Evolutionary conservation across 2,888 invertebrate genomes (phyloP).

Genomic region (Pandemis corylana): DNA sequence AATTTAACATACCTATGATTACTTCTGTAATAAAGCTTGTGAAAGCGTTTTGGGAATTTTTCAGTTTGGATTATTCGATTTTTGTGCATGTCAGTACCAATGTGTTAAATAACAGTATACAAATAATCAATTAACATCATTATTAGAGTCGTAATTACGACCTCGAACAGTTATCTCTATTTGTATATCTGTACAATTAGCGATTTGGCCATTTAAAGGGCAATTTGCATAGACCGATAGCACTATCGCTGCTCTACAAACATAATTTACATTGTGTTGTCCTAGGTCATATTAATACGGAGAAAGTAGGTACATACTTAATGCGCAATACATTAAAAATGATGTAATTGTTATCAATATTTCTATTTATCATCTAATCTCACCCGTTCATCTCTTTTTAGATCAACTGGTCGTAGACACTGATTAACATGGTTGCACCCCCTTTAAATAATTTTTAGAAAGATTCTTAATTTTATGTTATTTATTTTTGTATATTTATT

Average conservation of each 20-base stretch:
- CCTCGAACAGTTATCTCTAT: conserved; percentile 52
- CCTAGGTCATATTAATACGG: conserved; percentile 62
- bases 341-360: neutral
- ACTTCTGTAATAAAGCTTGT: too few relatives aligned
- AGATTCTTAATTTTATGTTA: too few relatives aligned
- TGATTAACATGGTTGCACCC: neutral
- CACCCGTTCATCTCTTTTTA: neutral
- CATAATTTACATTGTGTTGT: conserved; percentile 63
- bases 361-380: too few relatives aligned
- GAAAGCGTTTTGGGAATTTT: too few relatives aligned
- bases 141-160: conserved; percentile 23
- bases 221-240: conserved; percentile 79
- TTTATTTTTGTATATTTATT: too few relatives aligned
- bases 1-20: too few relatives aligned
- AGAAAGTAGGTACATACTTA: conserved; percentile 46
- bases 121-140: conserved; percentile 14
- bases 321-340: conserved; percentile 19
- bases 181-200: conserved; percentile 62
- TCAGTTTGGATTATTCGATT: too few relatives aligned
- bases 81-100: too few relatives aligned
- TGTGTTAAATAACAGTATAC: neutral
- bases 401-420: neutral
- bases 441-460: too few relatives aligned
- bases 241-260: conserved; percentile 68
- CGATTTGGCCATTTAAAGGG: conserved; percentile 72